Evolutionary conservation across 2,797 vertebrate genomes (phyloP), one percentile per base, ranked within the genome.

Genomic region (Ptychobarbus kaznakovi): DNA sequence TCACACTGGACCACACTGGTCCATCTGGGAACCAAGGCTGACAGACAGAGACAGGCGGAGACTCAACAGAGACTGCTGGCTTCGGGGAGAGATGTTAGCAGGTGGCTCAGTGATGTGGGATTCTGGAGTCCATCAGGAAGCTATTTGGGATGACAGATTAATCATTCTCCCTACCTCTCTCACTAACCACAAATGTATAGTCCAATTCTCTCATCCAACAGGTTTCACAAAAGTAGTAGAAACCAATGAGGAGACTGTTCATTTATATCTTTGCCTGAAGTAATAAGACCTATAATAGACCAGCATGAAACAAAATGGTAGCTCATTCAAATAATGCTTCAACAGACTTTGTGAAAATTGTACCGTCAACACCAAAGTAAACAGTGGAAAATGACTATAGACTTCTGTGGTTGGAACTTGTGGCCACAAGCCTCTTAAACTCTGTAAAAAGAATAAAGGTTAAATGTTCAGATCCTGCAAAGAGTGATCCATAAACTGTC

Each of bases 81-180:
- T 56, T 42, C 15, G 53, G 69, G 44, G 68, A 51, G 69, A 74
- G 56, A 85, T 35, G 69, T 80, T 63, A 74, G 84, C 86, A 89
- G 81, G 88, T 89, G 86, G 73, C 74, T 66, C 73, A 84, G 73
- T 87, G 84, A 87, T 89, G 88, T 89, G 86, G 86, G 73, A 82
- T 79, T 53, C 16, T 83, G 70, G 77, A 81, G 61, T 81, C 53
- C 72, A 81, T 82, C 88, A 66, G 81, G 66, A 84, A 83, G 32
- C 58, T 51, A 65, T 75, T 75, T 75, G 25, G 42, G 20, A 32
- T 75, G 72, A 20, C 69, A 75, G 28, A 83, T 83, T 83, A 65
- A 75, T 83, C 44, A 51, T 25, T 65, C 81, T 11, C 81, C n/a
- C 70, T 56, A 75, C 28, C 53, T 82, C 53, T 35, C 4, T 82